Conservation (phyloP, 2,888 invertebrate genomes). For the Gnatocerus cornutus region DNA sequence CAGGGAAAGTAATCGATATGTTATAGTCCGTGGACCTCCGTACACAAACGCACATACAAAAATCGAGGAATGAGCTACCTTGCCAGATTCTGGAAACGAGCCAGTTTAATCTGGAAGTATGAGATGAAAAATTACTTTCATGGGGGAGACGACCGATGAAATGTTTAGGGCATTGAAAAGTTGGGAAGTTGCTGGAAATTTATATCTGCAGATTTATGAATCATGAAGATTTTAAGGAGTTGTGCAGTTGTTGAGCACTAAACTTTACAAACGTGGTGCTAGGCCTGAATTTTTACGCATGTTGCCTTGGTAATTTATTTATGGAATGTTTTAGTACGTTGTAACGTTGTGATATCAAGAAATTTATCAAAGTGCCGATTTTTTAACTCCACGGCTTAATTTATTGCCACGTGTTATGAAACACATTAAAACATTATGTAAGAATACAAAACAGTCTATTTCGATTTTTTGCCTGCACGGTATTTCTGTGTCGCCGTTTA, state of each 20-base stretch:
- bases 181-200: too few relatives aligned
- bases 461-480: neutral
- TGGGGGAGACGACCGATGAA: neutral
- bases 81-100: slow-evolving; percentile 21
- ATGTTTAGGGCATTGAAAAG: neutral
- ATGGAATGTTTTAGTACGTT: slow-evolving; percentile 6
- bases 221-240: too few relatives aligned
- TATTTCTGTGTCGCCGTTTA: neutral
- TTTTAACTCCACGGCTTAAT: neutral
- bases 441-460: neutral
- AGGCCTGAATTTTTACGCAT: neutral
- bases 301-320: neutral
- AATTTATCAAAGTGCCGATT: slow-evolving; percentile 1
- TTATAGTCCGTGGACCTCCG: slow-evolving; percentile 62
- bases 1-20: slow-evolving; percentile 75
- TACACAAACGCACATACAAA: slow-evolving; percentile 43
- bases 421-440: slow-evolving; percentile 1
- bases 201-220: too few relatives aligned
- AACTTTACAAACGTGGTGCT: too few relatives aligned
- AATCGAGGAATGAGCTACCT: slow-evolving; percentile 10
- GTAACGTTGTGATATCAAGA: neutral
- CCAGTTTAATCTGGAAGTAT: slow-evolving; percentile 12
- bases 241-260: too few relatives aligned
- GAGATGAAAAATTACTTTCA: neutral
- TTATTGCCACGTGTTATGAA: slow-evolving; percentile 2